A percentile compares a stretch with the other conserved stretches of the same genome.
These are phyloP conservation scores for Hyperoodon ampullatus DNA, from an alignment of 2,113 vertebrate genomes.

Conservation along the genomic window DNA sequence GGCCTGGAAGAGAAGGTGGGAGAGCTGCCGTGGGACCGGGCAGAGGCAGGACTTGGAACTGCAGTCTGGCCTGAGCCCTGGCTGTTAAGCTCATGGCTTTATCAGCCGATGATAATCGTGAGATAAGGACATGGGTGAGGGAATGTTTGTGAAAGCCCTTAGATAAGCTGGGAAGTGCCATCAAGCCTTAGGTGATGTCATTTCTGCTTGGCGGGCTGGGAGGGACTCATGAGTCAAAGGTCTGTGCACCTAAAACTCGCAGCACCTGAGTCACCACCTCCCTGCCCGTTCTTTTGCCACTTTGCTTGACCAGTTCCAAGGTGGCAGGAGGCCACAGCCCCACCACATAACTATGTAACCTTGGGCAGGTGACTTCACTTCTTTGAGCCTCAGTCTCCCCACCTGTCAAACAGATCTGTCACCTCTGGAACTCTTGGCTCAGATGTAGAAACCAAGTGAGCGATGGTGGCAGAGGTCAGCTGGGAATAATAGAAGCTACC, in stretches of 20 bases:
- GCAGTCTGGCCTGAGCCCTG: not conserved
- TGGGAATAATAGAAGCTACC: not conserved
- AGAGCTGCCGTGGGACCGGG: not conserved
- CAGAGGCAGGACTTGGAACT: not conserved
- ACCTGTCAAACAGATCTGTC: not conserved
- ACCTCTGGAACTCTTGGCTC: not conserved
- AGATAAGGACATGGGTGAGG: not conserved
- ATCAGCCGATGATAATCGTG: not conserved
- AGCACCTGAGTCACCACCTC: not conserved
- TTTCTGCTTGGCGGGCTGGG: not conserved
- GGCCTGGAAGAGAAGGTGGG: not conserved
- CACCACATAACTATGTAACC: not conserved
- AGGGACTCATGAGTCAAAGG: not conserved
- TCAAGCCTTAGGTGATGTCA: not conserved
- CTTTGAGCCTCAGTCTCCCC: not conserved
- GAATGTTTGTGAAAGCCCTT: not conserved
- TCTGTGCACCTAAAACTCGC: not conserved
- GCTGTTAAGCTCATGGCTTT: not conserved
- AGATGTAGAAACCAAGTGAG: not conserved
- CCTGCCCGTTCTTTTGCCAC: fast-evolving
- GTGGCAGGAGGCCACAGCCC: not conserved
- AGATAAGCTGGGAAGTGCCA: not conserved
- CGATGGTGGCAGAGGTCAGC: not conserved
- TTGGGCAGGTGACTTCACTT: not conserved
- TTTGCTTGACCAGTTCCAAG: not conserved